phyloP scores from a whole-genome alignment of 2,888 invertebrate species.

The Brassicogethes aeneus region DNA sequence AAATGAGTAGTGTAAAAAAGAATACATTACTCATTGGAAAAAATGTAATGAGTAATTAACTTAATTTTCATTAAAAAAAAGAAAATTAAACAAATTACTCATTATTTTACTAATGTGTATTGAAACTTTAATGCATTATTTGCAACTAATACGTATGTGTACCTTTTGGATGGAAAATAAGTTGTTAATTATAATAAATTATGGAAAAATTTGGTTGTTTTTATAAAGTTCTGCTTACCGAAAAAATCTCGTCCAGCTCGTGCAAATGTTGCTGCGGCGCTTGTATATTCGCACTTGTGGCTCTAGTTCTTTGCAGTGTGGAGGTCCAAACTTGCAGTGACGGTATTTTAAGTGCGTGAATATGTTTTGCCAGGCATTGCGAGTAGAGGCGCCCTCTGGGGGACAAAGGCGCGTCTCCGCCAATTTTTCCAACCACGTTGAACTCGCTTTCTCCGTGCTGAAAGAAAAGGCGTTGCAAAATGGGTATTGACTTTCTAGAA shows the following conservation, averaged over 20 bases:
- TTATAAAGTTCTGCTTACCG: too few species aligned
- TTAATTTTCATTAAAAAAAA: too few species aligned
- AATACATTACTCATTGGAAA: too few species aligned
- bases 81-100: too few species aligned
- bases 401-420: slow-evolving; percentile 82
- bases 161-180: too few species aligned
- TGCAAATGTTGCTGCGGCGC: slow-evolving; percentile 78
- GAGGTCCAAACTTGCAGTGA: slow-evolving; percentile 85
- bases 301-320: slow-evolving; percentile 77
- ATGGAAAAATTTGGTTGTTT: neutral
- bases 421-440: slow-evolving; percentile 83
- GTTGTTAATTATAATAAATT: neutral
- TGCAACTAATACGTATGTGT: too few species aligned
- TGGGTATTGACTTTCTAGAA: too few species aligned
- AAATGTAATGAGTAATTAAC: too few species aligned
- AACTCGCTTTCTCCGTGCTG: slow-evolving; percentile 91
- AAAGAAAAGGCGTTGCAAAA: slow-evolving; percentile 24
- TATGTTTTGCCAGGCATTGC: slow-evolving; percentile 61
- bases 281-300: slow-evolving; percentile 71
- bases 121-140: too few species aligned
- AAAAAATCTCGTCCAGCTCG: slow-evolving; percentile 87
- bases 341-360: slow-evolving; percentile 59
- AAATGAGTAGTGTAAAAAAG: too few species aligned
- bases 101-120: too few species aligned
- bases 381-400: slow-evolving; percentile 73